Conservation (phyloP, 1,140 invertebrate genomes). For the Hylaeus anthracinus region DNA sequence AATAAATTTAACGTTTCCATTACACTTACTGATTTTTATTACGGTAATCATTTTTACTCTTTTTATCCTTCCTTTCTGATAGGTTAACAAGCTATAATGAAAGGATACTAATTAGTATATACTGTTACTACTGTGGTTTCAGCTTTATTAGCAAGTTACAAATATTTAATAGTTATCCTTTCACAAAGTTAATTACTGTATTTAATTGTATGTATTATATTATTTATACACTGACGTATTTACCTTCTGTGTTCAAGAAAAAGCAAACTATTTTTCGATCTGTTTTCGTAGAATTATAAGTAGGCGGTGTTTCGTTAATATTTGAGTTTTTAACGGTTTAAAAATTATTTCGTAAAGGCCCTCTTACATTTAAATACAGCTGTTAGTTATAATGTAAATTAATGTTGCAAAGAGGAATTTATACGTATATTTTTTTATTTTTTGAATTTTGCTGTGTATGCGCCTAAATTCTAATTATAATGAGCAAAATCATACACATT, state of each 20-base stretch:
- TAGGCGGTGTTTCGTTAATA: constrained; percentile 3
- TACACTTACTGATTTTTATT: constrained; percentile 31
- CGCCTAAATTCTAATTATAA: constrained; percentile 48
- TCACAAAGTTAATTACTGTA: constrained; percentile 14
- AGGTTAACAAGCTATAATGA: no score
- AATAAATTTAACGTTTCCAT: constrained; percentile 28
- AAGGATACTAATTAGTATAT: constrained; percentile 2
- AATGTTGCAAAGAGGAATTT: constrained; percentile 39
- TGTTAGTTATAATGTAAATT: constrained; percentile 35
- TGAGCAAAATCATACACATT: constrained; percentile 54
- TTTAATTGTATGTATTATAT: constrained; percentile 17
- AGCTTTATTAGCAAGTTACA: constrained; percentile 48
- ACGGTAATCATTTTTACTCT: neutral
- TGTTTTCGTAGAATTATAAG: constrained; percentile 18
- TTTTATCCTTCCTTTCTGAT: neutral
- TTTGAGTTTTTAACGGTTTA: constrained; percentile 21
- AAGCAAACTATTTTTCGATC: neutral
- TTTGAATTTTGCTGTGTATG: constrained; percentile 18
- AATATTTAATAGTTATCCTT: constrained; percentile 29
- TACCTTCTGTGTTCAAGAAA: constrained; percentile 21
- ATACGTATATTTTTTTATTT: constrained; percentile 25
- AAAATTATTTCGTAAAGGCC: neutral
- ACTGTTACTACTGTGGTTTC: constrained; percentile 22
- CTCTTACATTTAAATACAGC: constrained; percentile 12
- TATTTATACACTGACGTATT: constrained; percentile 35